Base-by-base conservation (phyloP, 2,797 vertebrate genomes). In the Eutrigla gurnardus region DNA sequence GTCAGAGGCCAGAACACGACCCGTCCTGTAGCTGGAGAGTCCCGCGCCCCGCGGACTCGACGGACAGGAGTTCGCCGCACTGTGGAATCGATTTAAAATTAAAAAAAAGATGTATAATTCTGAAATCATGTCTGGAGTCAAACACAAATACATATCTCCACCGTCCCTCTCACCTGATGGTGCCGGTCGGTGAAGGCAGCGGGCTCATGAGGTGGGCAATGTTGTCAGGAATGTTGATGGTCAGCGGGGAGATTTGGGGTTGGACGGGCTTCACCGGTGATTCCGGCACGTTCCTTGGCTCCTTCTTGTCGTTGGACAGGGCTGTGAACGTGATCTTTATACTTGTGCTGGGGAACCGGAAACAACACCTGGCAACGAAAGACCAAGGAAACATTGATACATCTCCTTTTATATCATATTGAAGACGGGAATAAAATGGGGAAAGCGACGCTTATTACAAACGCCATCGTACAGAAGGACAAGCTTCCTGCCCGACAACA, bases 261-360 rank as follows among this genome's bases (percentile, higher is more conserved):
- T 97, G 98, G 89, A 98, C 95, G 4, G 96, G 95, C 88, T 98
- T 97, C 83, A 97, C 95, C 13, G 97, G 97, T 60, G 96, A 98
- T 88, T 96, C 97, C 0, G 96, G 95, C 35, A 96, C 95, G 90
- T 97, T 97, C 94, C 96, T 97, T 82, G 95, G 94, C 92, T 97
- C 97, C 85, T 96, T 96, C 88, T 96, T 97, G 82, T 96, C 96
- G 59, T 87, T 96, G 91, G 96, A 96, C 87, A 99, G 93, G 84
- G 97, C 97, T 53, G 97, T 98, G 92, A 99, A 99, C 4, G 97
- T 98, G 88, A 99, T 98, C 95, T 99, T 99, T 94, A 99, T 99
- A 90, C 97, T 99, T 83, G 98, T 99, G 95, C 98, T 99, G 85
- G 98, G 98, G 88, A 99, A 99, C 84, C 98, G 96, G 91, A 99